Conservation (phyloP, 1,140 invertebrate genomes). For the Plodia interpunctella region DNA sequence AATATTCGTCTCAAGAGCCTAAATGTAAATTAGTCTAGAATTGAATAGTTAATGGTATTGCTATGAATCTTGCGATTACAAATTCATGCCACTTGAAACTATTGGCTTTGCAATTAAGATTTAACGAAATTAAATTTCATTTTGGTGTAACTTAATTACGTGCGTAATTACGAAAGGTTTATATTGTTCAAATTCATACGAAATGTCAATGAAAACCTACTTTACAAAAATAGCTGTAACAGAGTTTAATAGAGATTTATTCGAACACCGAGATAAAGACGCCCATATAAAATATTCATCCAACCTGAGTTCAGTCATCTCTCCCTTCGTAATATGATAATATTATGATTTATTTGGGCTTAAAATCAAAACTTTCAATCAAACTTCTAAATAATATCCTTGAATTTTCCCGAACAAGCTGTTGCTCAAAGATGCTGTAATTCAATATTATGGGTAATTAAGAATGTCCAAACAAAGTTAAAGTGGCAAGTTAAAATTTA, state of each 20-base stretch:
- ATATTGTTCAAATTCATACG: too few species aligned
- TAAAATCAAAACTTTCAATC: conserved; percentile 5
- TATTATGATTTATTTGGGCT: not conserved
- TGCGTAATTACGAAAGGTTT: too few species aligned
- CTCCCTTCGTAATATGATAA: not conserved
- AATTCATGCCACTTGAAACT: not conserved
- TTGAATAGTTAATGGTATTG: not conserved
- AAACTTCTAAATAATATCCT: conserved; percentile 17
- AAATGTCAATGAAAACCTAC: too few species aligned
- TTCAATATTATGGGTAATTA: conserved; percentile 21
- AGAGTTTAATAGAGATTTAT: too few species aligned
- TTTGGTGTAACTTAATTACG: too few species aligned
- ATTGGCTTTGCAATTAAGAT: not conserved
- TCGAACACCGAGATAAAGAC: too few species aligned
- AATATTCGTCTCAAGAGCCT: conserved; percentile 3
- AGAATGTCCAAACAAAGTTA: conserved; percentile 19
- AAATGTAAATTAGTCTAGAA: conserved; percentile 1
- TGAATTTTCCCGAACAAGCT: conserved; percentile 13
- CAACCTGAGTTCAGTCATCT: too few species aligned
- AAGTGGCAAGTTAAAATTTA: conserved; percentile 31
- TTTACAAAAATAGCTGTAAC: too few species aligned
- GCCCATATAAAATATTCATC: too few species aligned
- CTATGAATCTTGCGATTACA: not conserved
- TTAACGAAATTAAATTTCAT: not conserved
- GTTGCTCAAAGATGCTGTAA: conserved; percentile 14